Percentiles rank a stretch among this genome's conserved stretches.
Evolutionary conservation across 2,888 invertebrate genomes (phyloP).

Genomic region (Drosophila formosana): DNA sequence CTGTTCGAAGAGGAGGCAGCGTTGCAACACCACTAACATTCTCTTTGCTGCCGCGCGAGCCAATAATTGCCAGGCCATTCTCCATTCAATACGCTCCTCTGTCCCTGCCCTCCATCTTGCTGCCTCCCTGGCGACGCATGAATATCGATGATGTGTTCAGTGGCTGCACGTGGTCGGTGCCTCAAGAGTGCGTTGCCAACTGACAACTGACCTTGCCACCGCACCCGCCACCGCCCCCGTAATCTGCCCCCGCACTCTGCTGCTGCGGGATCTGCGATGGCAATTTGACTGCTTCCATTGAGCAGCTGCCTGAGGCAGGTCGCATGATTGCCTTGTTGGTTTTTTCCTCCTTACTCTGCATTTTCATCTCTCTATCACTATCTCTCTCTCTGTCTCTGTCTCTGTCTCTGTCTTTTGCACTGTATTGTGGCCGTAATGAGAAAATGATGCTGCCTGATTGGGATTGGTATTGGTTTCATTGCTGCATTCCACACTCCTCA

Average conservation of each 20-base stretch:
- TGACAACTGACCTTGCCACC: conserved; percentile 31
- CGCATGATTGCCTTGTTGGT: conserved; percentile 42
- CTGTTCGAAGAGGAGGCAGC: conserved; percentile 17
- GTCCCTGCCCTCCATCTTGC: neutral
- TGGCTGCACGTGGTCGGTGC: conserved; percentile 8
- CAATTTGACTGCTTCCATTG: conserved; percentile 16
- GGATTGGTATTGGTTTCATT: conserved; percentile 19
- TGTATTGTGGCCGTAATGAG: conserved; percentile 59
- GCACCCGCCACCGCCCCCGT: neutral
- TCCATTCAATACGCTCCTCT: conserved; percentile 48
- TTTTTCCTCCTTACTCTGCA: conserved; percentile 12
- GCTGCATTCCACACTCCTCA: conserved; percentile 38
- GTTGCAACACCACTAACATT: conserved; percentile 18
- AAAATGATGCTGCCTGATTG: conserved; percentile 70
- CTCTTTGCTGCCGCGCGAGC: conserved; percentile 29
- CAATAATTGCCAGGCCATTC: conserved; percentile 61
- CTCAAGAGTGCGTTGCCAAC: conserved; percentile 30
- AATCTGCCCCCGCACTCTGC: neutral
- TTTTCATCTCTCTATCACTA: neutral
- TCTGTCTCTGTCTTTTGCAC: neutral
- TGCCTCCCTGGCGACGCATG: conserved; percentile 38
- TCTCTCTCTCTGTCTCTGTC: neutral
- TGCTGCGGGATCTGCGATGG: neutral
- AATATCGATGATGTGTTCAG: conserved; percentile 52
- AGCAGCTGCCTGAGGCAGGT: conserved; percentile 18